phyloP scores from a whole-genome alignment of 2,888 invertebrate species.

The Fabriciana adippe region DNA sequence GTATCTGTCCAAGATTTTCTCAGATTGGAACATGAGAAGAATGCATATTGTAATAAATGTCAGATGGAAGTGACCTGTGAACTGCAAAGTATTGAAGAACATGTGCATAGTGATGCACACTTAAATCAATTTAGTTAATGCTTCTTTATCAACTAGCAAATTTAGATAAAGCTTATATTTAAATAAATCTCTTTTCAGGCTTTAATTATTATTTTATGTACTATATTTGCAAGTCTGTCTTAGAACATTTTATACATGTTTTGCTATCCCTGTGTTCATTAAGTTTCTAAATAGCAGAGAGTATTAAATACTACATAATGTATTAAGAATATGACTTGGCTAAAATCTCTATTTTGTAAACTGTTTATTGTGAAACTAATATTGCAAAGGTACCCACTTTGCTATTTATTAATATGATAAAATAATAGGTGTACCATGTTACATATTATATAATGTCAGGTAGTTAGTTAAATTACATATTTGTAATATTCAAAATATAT shows the following conservation, averaged over 20 bases:
- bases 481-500: slow-evolving; percentile 8
- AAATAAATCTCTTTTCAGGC: slow-evolving; percentile 12
- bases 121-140: slow-evolving; percentile 51
- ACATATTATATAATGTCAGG: slow-evolving; percentile 6
- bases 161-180: slow-evolving; percentile 17
- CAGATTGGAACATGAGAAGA: slow-evolving; percentile 55
- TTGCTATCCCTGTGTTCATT: slow-evolving; percentile 2
- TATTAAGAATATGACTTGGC: slow-evolving; percentile 12
- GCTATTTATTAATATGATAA: slow-evolving; percentile 16
- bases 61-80: slow-evolving; percentile 54
- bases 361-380: slow-evolving; percentile 5
- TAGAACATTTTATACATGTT: not conserved
- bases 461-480: slow-evolving; percentile 15
- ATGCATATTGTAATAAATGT: slow-evolving; percentile 61
- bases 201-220: slow-evolving; percentile 15
- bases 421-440: slow-evolving; percentile 8
- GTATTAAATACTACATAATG: slow-evolving; percentile 4
- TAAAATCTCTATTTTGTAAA: slow-evolving; percentile 17
- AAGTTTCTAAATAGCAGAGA: slow-evolving; percentile 1
- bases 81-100: slow-evolving; percentile 51
- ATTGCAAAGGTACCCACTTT: slow-evolving; percentile 3
- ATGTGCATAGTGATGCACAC: slow-evolving; percentile 58
- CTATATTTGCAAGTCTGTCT: not conserved
- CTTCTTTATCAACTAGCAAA: not conserved
- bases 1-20: slow-evolving; percentile 56